Evolutionary conservation across 2,888 invertebrate species (phyloP).

Genomic region (Chydorus sphaericus): DNA sequence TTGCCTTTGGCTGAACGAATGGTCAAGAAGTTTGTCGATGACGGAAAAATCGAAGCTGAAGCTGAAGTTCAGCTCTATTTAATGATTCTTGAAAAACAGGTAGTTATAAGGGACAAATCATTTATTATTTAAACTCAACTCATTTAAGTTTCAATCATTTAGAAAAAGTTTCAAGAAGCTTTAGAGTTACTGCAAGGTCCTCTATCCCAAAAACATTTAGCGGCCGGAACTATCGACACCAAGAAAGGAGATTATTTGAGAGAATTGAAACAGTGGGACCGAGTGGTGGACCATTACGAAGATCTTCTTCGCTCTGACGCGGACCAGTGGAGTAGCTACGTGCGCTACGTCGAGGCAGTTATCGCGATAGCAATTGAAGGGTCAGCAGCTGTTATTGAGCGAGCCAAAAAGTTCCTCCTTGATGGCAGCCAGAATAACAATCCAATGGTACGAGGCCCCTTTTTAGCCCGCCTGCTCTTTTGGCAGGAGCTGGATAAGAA

Average conservation of each 20-base stretch:
- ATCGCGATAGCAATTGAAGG: conserved; percentile 36
- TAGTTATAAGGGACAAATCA: conserved; percentile 7
- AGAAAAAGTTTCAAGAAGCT: conserved; percentile 64
- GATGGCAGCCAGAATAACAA: no score
- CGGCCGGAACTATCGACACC: conserved; percentile 41
- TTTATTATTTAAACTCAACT: background rate
- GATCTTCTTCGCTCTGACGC: conserved; percentile 40
- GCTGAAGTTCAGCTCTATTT: conserved; percentile 84
- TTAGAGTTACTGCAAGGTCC: conserved; percentile 65
- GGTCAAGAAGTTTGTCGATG: conserved; percentile 75
- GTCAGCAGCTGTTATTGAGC: background rate
- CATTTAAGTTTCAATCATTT: background rate
- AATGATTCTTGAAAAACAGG: conserved; percentile 53
- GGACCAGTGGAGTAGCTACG: conserved; percentile 57
- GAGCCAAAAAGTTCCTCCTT: conserved; percentile 1
- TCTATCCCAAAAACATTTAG: conserved; percentile 51
- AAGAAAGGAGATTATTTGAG: conserved; percentile 58
- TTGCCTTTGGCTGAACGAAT: conserved; percentile 82
- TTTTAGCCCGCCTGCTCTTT: conserved; percentile 61
- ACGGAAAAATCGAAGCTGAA: conserved; percentile 74
- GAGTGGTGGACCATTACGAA: conserved; percentile 57
- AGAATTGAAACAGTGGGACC: conserved; percentile 55
- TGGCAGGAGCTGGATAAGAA: conserved; percentile 3
- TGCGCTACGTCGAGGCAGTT: conserved; percentile 54
- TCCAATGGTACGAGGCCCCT: conserved; percentile 65